phyloP scores from a whole-genome alignment of 2,113 vertebrate genomes.

The Chlamydotis undulata region DNA sequence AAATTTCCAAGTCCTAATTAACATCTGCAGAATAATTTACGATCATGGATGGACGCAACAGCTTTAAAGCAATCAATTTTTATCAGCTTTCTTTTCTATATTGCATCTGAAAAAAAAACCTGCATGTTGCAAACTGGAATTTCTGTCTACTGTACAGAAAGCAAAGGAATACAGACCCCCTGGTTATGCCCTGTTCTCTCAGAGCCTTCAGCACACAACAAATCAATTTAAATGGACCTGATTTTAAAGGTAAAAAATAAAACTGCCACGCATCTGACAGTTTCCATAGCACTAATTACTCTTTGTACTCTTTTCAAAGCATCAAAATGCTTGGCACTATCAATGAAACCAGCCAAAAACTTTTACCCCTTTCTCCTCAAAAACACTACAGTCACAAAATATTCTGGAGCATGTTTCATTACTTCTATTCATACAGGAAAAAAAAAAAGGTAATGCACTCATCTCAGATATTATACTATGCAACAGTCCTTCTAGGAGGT shows the following conservation, averaged over 20 bases:
- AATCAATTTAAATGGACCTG: background rate
- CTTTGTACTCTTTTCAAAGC: background rate
- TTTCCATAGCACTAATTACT: background rate
- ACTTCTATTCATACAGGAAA: background rate
- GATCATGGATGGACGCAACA: background rate
- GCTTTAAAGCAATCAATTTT: background rate
- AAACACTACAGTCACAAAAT: slow-evolving; percentile 5
- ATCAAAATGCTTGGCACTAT: background rate
- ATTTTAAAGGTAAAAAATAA: background rate
- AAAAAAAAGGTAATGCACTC: slow-evolving; percentile 10
- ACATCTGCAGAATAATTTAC: background rate
- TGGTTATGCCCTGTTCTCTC: background rate
- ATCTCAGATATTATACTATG: slow-evolving; percentile 23
- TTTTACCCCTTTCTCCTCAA: background rate
- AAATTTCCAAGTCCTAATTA: background rate
- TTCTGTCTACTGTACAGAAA: background rate
- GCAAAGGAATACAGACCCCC: background rate
- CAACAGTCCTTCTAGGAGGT: background rate
- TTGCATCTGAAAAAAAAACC: background rate
- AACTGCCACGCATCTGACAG: accelerated
- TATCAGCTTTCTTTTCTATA: background rate
- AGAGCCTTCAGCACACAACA: background rate
- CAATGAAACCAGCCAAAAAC: background rate
- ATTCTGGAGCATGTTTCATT: slow-evolving; percentile 3
- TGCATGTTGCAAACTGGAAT: background rate